phyloP scores from a whole-genome alignment of 2,113 vertebrate genomes.

The Ivindomyrus marchei region DNA sequence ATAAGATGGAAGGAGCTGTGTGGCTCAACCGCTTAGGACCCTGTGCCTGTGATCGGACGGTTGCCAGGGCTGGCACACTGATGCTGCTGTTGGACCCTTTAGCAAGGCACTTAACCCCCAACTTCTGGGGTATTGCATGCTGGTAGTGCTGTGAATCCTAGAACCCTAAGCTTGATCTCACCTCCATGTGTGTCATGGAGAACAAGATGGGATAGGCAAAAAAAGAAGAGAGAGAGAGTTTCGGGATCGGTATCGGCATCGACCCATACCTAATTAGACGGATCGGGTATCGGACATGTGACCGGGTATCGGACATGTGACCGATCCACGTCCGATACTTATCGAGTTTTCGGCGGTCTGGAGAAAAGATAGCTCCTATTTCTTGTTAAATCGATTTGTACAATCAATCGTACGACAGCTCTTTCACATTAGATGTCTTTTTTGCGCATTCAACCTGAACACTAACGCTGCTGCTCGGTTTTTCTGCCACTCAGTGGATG shows the following conservation, averaged over 20 bases:
- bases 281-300: neutral
- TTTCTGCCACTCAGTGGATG: neutral
- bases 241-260: neutral
- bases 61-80: neutral
- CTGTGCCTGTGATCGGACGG: neutral
- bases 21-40: neutral
- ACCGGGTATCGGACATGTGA: no score
- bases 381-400: neutral
- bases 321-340: neutral
- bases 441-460: neutral
- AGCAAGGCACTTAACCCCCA: neutral
- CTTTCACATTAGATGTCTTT: neutral
- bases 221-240: neutral
- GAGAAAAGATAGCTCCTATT: neutral
- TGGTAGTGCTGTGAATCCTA: neutral
- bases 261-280: neutral
- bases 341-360: neutral
- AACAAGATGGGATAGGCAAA: no score
- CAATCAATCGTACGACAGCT: neutral
- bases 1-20: neutral
- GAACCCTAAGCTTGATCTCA: neutral
- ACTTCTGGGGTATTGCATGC: neutral
- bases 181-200: neutral
- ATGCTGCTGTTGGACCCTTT: neutral
- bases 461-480: neutral